Percentiles rank a stretch among this genome's conserved stretches.
These are phyloP conservation scores for Mungos mungo DNA, from an alignment of 2,113 vertebrate species.

Conservation along the genomic window DNA sequence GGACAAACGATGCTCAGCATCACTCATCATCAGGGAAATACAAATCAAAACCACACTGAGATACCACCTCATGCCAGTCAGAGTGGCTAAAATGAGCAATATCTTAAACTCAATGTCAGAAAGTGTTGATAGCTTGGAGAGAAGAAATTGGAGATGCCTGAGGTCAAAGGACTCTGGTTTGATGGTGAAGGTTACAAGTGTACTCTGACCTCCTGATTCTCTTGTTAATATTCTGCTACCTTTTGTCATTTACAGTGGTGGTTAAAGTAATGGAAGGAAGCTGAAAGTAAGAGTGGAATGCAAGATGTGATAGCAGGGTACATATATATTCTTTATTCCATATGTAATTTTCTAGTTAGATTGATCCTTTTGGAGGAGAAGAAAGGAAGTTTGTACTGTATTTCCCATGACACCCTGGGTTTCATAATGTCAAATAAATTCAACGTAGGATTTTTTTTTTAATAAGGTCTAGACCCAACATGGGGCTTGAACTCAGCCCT, in stretches of 20 bases:
- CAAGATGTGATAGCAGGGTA: not conserved
- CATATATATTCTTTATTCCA: not conserved
- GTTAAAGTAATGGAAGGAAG: not conserved
- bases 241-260: not conserved
- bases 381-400: not conserved
- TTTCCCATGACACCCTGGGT: not conserved
- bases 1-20: no score
- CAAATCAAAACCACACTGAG: no score
- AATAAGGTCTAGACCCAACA: not conserved
- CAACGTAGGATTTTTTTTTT: not conserved
- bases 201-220: constrained; percentile 7
- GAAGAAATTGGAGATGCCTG: not conserved
- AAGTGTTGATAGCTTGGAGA: not conserved
- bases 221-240: not conserved
- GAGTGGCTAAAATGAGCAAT: not conserved
- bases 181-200: not conserved
- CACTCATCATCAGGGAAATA: no score
- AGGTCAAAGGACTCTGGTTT: not conserved
- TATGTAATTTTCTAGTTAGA: constrained; percentile 2
- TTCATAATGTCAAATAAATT: constrained; percentile 9
- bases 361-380: not conserved
- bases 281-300: constrained; percentile 8
- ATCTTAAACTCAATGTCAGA: constrained; percentile 8
- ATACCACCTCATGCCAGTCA: no score
- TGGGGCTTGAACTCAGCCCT: not conserved